phyloP scores from a whole-genome alignment of 2,113 vertebrate genomes.

The Misgurnus anguillicaudatus region DNA sequence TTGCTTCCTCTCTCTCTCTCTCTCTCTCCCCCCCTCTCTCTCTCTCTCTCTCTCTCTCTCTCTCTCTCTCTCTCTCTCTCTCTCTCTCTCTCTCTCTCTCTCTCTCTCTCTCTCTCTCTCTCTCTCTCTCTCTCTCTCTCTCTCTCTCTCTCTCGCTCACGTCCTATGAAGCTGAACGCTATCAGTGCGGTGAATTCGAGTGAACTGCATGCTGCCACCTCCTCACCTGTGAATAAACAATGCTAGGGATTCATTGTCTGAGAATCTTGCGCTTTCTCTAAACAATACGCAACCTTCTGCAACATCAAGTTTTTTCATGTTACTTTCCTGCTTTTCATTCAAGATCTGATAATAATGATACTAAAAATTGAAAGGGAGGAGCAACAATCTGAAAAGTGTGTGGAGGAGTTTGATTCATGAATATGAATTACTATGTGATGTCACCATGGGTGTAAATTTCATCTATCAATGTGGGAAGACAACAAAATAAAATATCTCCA shows the following conservation, averaged over 20 bases:
- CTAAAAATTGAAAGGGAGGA: neutral
- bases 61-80: neutral
- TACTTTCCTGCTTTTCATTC: neutral
- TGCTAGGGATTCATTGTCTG: neutral
- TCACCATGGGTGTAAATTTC: too few species aligned
- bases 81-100: neutral
- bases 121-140: neutral
- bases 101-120: neutral
- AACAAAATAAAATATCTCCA: too few species aligned
- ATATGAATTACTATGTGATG: neutral
- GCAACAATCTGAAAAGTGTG: neutral
- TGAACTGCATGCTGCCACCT: neutral
- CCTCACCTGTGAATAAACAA: slow-evolving; percentile 17
- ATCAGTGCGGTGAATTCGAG: slow-evolving; percentile 8
- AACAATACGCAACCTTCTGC: slow-evolving; percentile 9
- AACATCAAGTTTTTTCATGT: neutral
- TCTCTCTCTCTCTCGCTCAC: neutral
- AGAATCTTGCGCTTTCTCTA: neutral
- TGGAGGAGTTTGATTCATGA: neutral
- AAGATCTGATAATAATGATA: neutral
- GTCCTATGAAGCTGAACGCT: neutral
- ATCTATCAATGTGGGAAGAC: too few species aligned
- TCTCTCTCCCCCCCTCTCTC: neutral
- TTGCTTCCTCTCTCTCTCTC: slow-evolving; percentile 11
- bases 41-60: neutral